Conservation (phyloP, 1,140 invertebrate genomes). For the Popillia japonica region DNA sequence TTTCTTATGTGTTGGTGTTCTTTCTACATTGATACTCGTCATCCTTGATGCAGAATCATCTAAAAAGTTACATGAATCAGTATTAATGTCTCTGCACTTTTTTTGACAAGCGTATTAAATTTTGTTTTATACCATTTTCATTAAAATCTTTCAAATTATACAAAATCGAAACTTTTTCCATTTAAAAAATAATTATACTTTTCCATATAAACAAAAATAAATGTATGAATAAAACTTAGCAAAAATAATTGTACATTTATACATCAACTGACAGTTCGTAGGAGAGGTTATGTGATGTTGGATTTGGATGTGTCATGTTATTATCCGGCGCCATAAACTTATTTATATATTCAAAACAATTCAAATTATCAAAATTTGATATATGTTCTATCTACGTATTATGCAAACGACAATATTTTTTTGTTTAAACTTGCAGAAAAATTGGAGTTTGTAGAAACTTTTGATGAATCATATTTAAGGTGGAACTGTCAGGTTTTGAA, state of each 20-base stretch:
- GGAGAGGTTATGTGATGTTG: background rate
- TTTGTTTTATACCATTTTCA: slow-evolving; percentile 1
- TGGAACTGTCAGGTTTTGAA: too few relatives aligned
- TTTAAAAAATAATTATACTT: background rate
- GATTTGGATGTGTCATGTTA: background rate
- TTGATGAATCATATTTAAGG: too few relatives aligned
- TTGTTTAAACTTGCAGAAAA: too few relatives aligned
- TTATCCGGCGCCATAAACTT: background rate
- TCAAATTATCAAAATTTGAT: too few relatives aligned
- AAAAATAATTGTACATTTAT: background rate
- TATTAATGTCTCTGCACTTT: background rate
- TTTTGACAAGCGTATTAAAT: background rate
- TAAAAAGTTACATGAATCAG: background rate
- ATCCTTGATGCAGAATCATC: background rate
- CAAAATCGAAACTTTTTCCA: background rate
- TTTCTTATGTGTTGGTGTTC: slow-evolving; percentile 38
- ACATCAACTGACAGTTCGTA: background rate
- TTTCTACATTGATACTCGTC: background rate
- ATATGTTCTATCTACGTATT: too few relatives aligned
- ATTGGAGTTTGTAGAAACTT: too few relatives aligned
- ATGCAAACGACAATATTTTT: too few relatives aligned
- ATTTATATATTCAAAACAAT: too few relatives aligned
- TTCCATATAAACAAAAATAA: background rate
- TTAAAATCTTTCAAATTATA: background rate
- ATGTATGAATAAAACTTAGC: too few relatives aligned